A percentile compares a stretch with the other conserved stretches of the same genome.
Conservation (phyloP, 2,888 invertebrate genomes). For the Amphipyra tragopoginis region DNA sequence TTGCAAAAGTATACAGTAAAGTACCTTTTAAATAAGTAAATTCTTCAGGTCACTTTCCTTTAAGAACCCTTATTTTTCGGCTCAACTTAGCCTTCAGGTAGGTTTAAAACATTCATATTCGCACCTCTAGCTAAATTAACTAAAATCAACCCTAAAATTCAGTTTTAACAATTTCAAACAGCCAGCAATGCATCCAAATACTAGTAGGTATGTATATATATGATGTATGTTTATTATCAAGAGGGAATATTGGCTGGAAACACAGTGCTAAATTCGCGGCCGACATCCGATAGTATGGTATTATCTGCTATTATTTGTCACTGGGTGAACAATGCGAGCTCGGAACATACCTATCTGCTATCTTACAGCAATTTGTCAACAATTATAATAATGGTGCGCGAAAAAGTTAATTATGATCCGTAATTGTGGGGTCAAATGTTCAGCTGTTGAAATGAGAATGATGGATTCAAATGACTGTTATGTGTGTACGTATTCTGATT, state of each 20-base stretch:
- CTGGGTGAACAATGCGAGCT: conserved; percentile 84
- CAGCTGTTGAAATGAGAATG: conserved; percentile 12
- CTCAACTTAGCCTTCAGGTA: too few relatives aligned
- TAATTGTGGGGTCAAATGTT: conserved; percentile 48
- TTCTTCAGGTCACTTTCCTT: too few relatives aligned
- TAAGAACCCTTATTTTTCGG: too few relatives aligned
- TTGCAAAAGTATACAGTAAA: too few relatives aligned
- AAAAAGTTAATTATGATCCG: conserved; percentile 65
- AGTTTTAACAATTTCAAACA: conserved; percentile 13
- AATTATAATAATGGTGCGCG: conserved; percentile 73
- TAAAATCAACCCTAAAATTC: conserved; percentile 6
- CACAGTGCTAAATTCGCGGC: conserved; percentile 85
- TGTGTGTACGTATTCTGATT: neutral
- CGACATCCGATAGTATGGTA: conserved; percentile 88
- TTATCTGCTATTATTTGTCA: conserved; percentile 90
- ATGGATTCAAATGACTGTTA: conserved; percentile 1
- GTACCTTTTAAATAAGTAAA: too few relatives aligned
- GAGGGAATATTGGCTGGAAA: conserved; percentile 87
- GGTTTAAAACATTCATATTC: too few relatives aligned
- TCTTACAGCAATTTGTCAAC: conserved; percentile 83
- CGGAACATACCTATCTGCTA: conserved; percentile 74
- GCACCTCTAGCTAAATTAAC: neutral
- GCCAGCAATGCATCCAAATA: conserved; percentile 30
- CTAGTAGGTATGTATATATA: conserved; percentile 47
- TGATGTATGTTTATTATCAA: conserved; percentile 86